phyloP scores from a whole-genome alignment of 2,797 vertebrate genomes.

The Syngnathus rostellatus region DNA sequence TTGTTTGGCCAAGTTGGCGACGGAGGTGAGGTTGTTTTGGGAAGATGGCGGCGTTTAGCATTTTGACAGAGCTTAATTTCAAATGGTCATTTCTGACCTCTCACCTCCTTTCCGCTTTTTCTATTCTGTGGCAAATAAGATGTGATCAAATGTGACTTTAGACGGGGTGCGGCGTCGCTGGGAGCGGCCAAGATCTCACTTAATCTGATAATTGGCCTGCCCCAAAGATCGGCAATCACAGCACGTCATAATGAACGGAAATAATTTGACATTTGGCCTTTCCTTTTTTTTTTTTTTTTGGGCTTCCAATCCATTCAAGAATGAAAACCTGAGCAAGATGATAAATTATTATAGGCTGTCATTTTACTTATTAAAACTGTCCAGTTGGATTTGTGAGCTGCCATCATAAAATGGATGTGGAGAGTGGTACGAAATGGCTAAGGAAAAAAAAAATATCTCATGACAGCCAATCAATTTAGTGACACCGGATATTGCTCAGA shows the following conservation, averaged over 20 bases:
- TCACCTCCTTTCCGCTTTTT: not conserved
- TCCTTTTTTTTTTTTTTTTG: not conserved
- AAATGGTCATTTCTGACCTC: not conserved
- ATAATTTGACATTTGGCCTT: slow-evolving; percentile 54
- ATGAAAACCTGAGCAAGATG: slow-evolving; percentile 53
- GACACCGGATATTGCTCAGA: no score
- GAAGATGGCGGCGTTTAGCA: not conserved
- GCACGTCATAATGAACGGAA: slow-evolving; percentile 61
- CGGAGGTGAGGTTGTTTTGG: not conserved
- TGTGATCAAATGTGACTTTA: slow-evolving; percentile 43
- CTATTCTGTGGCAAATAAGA: slow-evolving; percentile 45
- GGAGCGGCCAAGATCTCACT: slow-evolving; percentile 35
- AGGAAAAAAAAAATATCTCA: no score
- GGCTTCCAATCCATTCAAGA: slow-evolving; percentile 27
- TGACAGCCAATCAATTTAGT: no score
- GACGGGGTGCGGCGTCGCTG: slow-evolving; percentile 48
- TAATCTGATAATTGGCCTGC: slow-evolving; percentile 51
- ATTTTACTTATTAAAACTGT: slow-evolving; percentile 47
- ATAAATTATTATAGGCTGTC: slow-evolving; percentile 41
- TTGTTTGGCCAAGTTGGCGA: no score
- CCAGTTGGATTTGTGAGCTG: slow-evolving; percentile 22
- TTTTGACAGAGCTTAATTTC: not conserved
- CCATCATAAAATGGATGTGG: not conserved
- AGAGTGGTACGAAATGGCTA: not conserved
- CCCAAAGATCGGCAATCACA: slow-evolving; percentile 60